Conservation (phyloP, 2,113 vertebrate species). For the Forbesichthys agassizii region DNA sequence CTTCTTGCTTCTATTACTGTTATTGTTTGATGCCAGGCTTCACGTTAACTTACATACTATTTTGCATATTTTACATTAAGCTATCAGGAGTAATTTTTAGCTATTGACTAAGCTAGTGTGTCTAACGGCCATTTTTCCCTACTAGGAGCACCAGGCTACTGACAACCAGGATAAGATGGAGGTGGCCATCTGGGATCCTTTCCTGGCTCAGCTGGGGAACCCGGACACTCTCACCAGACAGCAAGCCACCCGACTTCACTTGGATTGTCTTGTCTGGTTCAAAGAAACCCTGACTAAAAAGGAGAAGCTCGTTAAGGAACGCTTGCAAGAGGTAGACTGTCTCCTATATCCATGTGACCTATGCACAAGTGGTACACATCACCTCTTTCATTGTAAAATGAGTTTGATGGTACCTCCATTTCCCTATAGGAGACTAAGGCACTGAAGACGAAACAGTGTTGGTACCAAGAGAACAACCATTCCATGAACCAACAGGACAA, state of each 20-base stretch:
- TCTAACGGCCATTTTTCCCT: neutral
- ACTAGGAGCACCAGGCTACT: constrained; percentile 62
- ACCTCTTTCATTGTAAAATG: no score
- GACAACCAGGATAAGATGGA: constrained; percentile 76
- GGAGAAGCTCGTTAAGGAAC: constrained; percentile 80
- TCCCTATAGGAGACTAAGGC: constrained; percentile 73
- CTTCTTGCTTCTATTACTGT: no score
- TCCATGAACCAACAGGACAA: constrained; percentile 64
- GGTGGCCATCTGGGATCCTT: constrained; percentile 79
- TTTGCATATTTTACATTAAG: no score
- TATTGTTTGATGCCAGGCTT: no score
- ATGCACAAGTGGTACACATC: neutral
- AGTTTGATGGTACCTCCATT: neutral
- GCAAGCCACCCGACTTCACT: constrained; percentile 69
- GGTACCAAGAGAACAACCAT: constrained; percentile 77
- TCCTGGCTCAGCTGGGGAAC: constrained; percentile 67
- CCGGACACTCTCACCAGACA: constrained; percentile 54
- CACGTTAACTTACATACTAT: no score
- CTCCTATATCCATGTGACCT: neutral
- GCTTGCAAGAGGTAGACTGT: constrained; percentile 76
- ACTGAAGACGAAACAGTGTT: constrained; percentile 76
- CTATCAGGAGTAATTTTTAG: no score
- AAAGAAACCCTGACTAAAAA: constrained; percentile 72
- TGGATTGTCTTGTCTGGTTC: constrained; percentile 72
- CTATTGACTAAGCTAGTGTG: neutral